Conservation (phyloP, 2,113 vertebrate species). For the Arvicanthis niloticus region DNA sequence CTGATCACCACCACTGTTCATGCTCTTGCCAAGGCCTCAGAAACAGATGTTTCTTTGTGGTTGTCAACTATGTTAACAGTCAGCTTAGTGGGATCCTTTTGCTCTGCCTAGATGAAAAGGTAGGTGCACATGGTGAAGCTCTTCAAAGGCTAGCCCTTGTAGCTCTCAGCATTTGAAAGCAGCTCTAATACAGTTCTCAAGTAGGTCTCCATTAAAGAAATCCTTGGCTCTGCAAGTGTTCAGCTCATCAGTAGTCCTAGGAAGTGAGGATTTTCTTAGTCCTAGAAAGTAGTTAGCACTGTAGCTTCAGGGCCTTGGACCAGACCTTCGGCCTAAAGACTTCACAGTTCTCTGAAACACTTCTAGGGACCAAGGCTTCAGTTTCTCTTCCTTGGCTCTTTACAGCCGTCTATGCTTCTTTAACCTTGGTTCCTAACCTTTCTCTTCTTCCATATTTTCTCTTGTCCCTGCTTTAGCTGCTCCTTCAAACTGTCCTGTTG, state of each 20-base stretch:
- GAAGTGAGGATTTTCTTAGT: neutral
- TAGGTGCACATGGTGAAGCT: neutral
- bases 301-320: neutral
- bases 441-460: neutral
- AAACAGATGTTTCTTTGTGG: neutral
- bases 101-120: neutral
- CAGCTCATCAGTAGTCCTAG: no score
- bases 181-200: no score
- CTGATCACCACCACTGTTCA: neutral
- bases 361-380: neutral
- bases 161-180: neutral
- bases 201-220: neutral
- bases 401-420: neutral
- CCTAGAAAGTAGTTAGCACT: neutral
- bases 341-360: neutral
- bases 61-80: neutral
- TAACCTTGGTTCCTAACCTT: neutral
- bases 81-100: neutral
- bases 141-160: neutral
- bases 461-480: neutral
- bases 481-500: neutral
- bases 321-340: neutral
- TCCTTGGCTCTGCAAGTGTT: neutral
- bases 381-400: neutral
- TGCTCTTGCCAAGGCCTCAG: neutral